Base-by-base conservation (phyloP, 2,888 invertebrate genomes). In the Hirtodrosophila confusa region DNA sequence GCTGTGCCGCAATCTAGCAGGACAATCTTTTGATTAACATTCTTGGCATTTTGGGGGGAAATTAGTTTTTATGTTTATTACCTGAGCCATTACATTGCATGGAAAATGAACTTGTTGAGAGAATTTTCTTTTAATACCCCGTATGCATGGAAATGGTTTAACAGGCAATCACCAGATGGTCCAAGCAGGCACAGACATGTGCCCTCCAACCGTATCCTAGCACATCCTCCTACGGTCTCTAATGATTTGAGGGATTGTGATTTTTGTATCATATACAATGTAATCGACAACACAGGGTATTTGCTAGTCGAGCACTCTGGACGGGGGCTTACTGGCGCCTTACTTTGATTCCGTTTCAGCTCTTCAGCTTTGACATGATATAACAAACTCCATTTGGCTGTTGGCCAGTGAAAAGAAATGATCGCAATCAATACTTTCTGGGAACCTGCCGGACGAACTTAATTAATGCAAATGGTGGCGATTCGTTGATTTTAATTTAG, bases 1-100 rank as follows among this genome's bases (percentile, higher is more conserved):
- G 78, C 35, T 70, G 66, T 35, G 48, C 70, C 86, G 71, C 84
- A 85, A 85, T 85, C 84, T 85, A 78, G 78, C 82, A 75, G 84
- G 82, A 88, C 88, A 86, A 85, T 85, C 84, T 85, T 85, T 85
- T 85, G 84, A 85, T 85, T 85, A 88, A 85, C 84, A 85, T 88
- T 86, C 84, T 87, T 82, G 83, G 66, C 80, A 71, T 77, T 72
- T 75, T 78, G 75, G 83, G 75, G 86, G 84, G 84, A 85, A 85
- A 85, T 85, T 85, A 85, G 84, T 85, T 85, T 85, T 85, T 85
- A 85, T 85, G 84, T 85, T 85, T 85, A 85, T 85, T 88, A 85
- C 84, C 84, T 85, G 88, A 86, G 76, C 86, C 88, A 82, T 82
- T 82, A 87, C 77, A 72, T 67, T 40, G 73, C 73, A 72, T 72